These are phyloP conservation scores for Ptychodera flava DNA, from an alignment of 35 echinoderm and acorn worm genomes.

Conservation along the genomic window DNA sequence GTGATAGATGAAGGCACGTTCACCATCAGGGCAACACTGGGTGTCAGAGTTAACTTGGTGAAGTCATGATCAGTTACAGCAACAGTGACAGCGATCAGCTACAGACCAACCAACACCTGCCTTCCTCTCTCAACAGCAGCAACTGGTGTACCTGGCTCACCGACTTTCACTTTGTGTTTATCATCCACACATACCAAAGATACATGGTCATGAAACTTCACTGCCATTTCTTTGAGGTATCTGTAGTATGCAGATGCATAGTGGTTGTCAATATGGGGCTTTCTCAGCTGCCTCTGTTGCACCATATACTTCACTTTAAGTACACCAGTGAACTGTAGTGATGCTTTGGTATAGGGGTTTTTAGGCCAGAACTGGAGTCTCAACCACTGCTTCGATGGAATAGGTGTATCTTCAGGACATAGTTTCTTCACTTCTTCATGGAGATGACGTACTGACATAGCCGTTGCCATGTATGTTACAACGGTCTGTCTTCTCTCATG, in stretches of 20 bases:
- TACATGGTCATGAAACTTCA: slow-evolving; percentile 19
- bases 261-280: slow-evolving; percentile 16
- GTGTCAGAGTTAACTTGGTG: slow-evolving; percentile 31
- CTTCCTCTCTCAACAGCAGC: slow-evolving; percentile 52
- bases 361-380: slow-evolving; percentile 41
- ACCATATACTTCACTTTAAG: slow-evolving; percentile 50
- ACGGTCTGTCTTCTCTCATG: background rate
- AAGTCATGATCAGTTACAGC: slow-evolving; percentile 42
- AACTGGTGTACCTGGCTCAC: slow-evolving; percentile 45
- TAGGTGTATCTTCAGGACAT: slow-evolving; percentile 23
- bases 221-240: slow-evolving; percentile 47
- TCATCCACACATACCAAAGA: slow-evolving; percentile 52
- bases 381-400: slow-evolving; percentile 46
- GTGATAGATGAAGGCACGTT: background rate
- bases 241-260: slow-evolving; percentile 49
- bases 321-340: slow-evolving; percentile 10
- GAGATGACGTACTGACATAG: slow-evolving; percentile 33
- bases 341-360: background rate
- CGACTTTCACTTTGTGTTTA: slow-evolving; percentile 61
- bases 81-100: background rate
- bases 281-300: slow-evolving; percentile 17
- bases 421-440: slow-evolving; percentile 33
- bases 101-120: slow-evolving; percentile 27
- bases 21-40: slow-evolving; percentile 13
- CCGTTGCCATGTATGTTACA: slow-evolving; percentile 37